phyloP scores from a whole-genome alignment of 2,888 invertebrate species.

The Harmothoe impar region DNA sequence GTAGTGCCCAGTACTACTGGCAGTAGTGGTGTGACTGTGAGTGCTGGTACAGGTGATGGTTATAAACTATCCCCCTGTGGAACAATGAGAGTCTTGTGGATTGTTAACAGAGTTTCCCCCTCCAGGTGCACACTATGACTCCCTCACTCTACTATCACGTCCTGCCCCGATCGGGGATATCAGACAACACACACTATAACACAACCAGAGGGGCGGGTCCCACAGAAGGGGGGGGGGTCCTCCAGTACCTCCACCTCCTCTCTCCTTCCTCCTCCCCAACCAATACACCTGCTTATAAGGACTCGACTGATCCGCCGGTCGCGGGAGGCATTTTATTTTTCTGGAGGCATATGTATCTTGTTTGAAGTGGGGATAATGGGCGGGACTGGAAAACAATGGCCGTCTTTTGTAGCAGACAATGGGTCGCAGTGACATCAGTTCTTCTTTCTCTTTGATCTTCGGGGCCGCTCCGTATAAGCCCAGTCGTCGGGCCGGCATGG shows the following conservation, averaged over 20 bases:
- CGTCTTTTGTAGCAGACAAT: conserved; percentile 58
- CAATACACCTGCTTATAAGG: conserved; percentile 55
- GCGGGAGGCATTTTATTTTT: conserved; percentile 51
- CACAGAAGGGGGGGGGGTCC: not conserved
- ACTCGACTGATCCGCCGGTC: not conserved
- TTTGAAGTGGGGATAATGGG: conserved; percentile 53
- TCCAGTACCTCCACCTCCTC: not conserved
- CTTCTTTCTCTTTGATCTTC: conserved; percentile 38
- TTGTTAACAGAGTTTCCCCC: no score
- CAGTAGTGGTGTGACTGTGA: not conserved
- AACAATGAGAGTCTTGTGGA: no score
- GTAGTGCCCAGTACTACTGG: not conserved
- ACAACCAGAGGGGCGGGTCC: not conserved
- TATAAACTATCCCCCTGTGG: not conserved
- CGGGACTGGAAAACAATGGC: conserved; percentile 37
- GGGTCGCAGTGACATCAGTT: conserved; percentile 60
- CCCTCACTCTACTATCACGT: not conserved
- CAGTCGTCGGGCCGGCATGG: not conserved
- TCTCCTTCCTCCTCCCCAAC: not conserved
- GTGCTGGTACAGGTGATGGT: not conserved
- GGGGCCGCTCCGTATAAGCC: conserved; percentile 47
- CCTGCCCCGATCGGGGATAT: conserved; percentile 29
- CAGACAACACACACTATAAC: not conserved
- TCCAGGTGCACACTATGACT: not conserved
- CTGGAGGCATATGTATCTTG: conserved; percentile 59